Evolutionary conservation across 1,140 invertebrate species (phyloP).

Genomic region (Phenacoccus solenopsis): DNA sequence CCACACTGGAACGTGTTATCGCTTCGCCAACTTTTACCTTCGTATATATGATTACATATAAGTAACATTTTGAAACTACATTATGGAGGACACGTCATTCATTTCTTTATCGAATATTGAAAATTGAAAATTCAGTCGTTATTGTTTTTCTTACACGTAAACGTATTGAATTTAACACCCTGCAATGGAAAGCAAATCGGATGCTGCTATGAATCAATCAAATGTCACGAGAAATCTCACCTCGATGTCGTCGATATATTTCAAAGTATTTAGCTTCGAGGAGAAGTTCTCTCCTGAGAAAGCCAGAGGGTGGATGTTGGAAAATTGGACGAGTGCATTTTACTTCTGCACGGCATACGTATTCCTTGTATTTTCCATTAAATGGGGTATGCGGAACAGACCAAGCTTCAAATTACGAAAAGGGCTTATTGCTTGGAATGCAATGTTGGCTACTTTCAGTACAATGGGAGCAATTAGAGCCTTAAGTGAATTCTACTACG

Average conservation of each 20-base stretch:
- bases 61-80: too few species aligned
- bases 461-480: neutral
- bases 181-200: too few species aligned
- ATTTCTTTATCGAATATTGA: too few species aligned
- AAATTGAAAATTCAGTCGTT: too few species aligned
- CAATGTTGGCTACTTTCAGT: neutral
- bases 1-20: too few species aligned
- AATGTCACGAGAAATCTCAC: neutral
- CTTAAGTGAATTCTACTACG: slow-evolving; percentile 43
- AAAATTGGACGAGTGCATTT: slow-evolving; percentile 87
- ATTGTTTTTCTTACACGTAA: too few species aligned
- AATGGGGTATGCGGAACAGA: slow-evolving; percentile 82
- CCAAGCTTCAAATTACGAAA: slow-evolving; percentile 73
- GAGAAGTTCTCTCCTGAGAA: slow-evolving; percentile 76
- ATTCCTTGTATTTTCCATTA: slow-evolving; percentile 82
- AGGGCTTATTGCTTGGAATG: slow-evolving; percentile 43
- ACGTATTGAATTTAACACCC: too few species aligned
- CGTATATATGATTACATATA: too few species aligned
- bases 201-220: too few species aligned
- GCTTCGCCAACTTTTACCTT: too few species aligned
- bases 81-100: too few species aligned
- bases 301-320: slow-evolving; percentile 83
- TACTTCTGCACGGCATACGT: slow-evolving; percentile 85
- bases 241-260: slow-evolving; percentile 53
- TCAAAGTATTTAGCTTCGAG: slow-evolving; percentile 88